These are phyloP conservation scores for Acanthurus tractus DNA, from an alignment of 2,797 vertebrate species.

Conservation along the genomic window DNA sequence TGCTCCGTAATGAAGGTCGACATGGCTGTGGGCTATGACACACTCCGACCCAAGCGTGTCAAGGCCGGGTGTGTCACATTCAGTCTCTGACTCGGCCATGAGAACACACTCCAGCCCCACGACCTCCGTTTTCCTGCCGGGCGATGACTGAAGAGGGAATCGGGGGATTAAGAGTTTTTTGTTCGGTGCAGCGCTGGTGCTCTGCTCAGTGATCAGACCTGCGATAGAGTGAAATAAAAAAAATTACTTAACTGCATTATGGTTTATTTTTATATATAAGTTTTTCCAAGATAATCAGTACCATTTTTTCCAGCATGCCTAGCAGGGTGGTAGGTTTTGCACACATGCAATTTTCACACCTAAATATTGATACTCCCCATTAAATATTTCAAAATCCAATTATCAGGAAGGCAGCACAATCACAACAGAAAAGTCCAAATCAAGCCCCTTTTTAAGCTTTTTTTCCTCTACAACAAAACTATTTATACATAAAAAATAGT, in stretches of 20 bases:
- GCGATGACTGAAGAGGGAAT: constrained; percentile 68
- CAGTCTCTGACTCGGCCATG: constrained; percentile 91
- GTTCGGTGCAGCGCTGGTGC: constrained; percentile 32
- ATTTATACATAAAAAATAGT: background rate
- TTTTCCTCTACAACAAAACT: background rate
- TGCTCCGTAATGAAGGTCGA: constrained; percentile 89
- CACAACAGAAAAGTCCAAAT: background rate
- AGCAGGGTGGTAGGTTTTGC: background rate
- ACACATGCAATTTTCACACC: no score
- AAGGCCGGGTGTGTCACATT: constrained; percentile 90
- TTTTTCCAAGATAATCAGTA: background rate
- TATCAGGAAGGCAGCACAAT: background rate
- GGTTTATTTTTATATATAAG: background rate
- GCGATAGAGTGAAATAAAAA: constrained; percentile 4
- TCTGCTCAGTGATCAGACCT: constrained; percentile 66
- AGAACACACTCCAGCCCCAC: constrained; percentile 90
- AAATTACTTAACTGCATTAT: background rate
- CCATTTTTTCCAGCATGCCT: background rate
- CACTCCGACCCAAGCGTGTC: constrained; percentile 91
- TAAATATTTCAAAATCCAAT: background rate
- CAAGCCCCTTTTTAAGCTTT: background rate
- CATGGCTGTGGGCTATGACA: constrained; percentile 91
- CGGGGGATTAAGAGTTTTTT: constrained; percentile 60
- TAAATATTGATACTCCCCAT: no score
- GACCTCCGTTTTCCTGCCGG: constrained; percentile 87